Evolutionary conservation across 2,888 invertebrate species (phyloP), one percentile per base, ranked within the genome.

Genomic region (Cheilosia vulpina): DNA sequence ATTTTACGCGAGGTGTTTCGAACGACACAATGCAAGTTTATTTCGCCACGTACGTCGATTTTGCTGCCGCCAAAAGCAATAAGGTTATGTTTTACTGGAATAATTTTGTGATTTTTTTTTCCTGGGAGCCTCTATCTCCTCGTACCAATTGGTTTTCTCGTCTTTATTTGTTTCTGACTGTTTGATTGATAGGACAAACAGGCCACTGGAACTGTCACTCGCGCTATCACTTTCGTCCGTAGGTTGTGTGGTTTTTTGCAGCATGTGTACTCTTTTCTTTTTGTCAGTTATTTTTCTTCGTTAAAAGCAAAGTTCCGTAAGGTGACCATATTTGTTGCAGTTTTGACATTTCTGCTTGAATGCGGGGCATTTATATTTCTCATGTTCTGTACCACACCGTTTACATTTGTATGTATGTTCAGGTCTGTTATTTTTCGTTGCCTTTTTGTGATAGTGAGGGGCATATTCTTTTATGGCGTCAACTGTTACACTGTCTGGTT

Each of bases 321-420:
- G 41, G 24, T 60, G 52, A 19, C 60, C 52, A 9, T 13, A 34
- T 27, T 45, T 52, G 3, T 60, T 71, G 34, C 60, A 71, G 17
- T 60, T 4, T 17, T 55, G 41, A 2, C 66, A 66, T 27, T 53
- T 66, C 6, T 53, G 27, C 24, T 53, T 66, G 19, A n/a, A 53
- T 53, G 66, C 53, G 1, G 66, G 50, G 66, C 66, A 66, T 5
- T 66, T 43, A 43, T 43, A 13, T 66, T 53, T 66, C 43, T 66
- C 24, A n/a, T 66, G 43, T 17, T 53, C 52, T 53, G 66, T 66
- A 38, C 53, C 53, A 13, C 41, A 65, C 17, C 53, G 41, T 7
- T 53, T 53, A 41, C 66, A 57, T 31, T 45, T 43, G 27, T 47
- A 66, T 21, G 53, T 27, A 1, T 45, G 17, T 45, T 38, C 31